phyloP scores from a whole-genome alignment of 2,113 vertebrate species.

The Elgaria multicarinata region DNA sequence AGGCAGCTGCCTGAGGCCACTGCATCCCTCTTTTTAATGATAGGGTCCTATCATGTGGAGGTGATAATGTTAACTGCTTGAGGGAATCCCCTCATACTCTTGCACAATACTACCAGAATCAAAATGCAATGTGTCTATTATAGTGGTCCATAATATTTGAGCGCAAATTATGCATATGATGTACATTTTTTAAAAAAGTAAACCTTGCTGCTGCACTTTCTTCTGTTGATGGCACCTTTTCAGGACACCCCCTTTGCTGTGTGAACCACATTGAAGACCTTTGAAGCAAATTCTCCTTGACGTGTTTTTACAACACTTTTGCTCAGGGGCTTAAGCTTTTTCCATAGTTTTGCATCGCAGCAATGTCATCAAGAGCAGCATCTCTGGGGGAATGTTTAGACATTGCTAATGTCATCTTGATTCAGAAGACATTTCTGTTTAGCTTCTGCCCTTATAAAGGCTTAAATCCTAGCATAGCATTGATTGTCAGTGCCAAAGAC shows the following conservation, averaged over 20 bases:
- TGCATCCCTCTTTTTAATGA: too few relatives aligned
- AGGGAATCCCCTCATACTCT: not conserved
- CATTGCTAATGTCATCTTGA: not conserved
- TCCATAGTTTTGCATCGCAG: not conserved
- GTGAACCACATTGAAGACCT: not conserved
- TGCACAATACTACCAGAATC: not conserved
- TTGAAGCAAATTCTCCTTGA: not conserved
- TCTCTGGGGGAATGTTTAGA: constrained; percentile 4
- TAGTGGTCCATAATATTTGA: not conserved
- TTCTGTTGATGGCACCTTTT: not conserved
- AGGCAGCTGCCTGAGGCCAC: too few relatives aligned
- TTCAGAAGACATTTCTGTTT: constrained; percentile 18
- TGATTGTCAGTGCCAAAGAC: constrained; percentile 12
- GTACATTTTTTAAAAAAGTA: not conserved
- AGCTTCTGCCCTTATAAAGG: constrained; percentile 16
- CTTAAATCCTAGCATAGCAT: constrained; percentile 31
- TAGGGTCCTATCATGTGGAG: too few relatives aligned
- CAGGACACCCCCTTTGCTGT: not conserved
- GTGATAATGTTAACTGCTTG: not conserved
- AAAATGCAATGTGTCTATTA: not conserved
- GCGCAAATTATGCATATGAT: not conserved
- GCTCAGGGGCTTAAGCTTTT: not conserved
- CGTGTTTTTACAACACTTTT: not conserved
- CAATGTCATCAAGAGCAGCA: not conserved
- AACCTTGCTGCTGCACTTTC: not conserved